phyloP scores from a whole-genome alignment of 64 coral and sea anemone species.

The Acropora yongei region DNA sequence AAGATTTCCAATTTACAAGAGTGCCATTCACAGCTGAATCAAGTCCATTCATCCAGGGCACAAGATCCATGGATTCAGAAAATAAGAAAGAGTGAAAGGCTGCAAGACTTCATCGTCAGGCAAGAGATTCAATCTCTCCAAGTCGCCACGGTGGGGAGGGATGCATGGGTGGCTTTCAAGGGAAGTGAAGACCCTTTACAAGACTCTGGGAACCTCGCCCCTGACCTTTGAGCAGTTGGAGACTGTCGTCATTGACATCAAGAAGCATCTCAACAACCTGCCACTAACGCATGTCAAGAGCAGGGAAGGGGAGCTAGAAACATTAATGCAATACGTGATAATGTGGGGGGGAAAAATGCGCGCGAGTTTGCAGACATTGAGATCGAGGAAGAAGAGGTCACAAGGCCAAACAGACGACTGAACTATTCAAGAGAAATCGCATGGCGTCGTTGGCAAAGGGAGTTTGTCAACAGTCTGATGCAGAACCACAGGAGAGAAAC shows the following conservation, averaged over 20 bases:
- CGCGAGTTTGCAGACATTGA: conserved; percentile 60
- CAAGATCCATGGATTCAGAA: neutral
- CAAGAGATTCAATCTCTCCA: conserved; percentile 41
- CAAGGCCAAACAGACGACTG: conserved; percentile 39
- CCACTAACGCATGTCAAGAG: conserved; percentile 77
- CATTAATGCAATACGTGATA: conserved; percentile 72
- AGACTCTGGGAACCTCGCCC: conserved; percentile 65
- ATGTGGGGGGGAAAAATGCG: conserved; percentile 82
- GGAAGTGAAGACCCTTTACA: conserved; percentile 77
- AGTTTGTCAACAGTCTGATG: conserved; percentile 80
- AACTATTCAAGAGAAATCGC: conserved; percentile 43
- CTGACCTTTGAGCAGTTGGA: conserved; percentile 56
- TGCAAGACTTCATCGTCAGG: conserved; percentile 38
- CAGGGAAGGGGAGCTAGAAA: conserved; percentile 50
- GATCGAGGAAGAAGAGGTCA: conserved; percentile 59
- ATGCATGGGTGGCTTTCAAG: conserved; percentile 62
- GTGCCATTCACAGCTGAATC: neutral
- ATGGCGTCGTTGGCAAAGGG: conserved; percentile 64
- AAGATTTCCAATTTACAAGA: neutral
- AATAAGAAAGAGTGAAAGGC: conserved; percentile 41
- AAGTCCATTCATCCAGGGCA: conserved; percentile 14
- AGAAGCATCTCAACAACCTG: conserved; percentile 78
- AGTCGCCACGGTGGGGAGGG: conserved; percentile 75
- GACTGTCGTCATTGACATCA: conserved; percentile 71
- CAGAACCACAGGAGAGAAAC: conserved; percentile 69